These are phyloP conservation scores for Grus americana DNA, from an alignment of 2,113 vertebrate species.

Conservation along the genomic window DNA sequence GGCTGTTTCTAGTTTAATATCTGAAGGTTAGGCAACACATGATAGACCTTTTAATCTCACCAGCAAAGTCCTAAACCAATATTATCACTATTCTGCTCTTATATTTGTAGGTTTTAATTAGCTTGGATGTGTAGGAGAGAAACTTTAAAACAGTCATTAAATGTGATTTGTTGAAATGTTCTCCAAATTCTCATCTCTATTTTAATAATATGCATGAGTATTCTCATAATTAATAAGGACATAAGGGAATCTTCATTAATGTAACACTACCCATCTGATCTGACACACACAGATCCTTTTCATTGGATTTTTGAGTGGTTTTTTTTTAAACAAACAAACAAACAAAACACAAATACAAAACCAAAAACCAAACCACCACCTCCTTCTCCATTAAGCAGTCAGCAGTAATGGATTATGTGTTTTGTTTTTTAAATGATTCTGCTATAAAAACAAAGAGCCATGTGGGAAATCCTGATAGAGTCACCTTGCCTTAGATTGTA, in stretches of 20 bases:
- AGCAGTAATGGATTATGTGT: not conserved
- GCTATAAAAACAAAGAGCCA: not conserved
- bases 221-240: conserved; percentile 22
- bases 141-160: conserved; percentile 34
- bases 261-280: not conserved
- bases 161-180: not conserved
- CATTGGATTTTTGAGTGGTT: not conserved
- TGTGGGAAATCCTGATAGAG: not conserved
- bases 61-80: not conserved
- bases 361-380: not conserved
- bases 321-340: not conserved
- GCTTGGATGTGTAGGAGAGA: not conserved
- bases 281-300: not conserved
- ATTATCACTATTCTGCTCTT: not conserved
- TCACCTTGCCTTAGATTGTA: not conserved
- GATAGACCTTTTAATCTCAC: not conserved
- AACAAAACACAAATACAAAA: not conserved
- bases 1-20: conserved; percentile 39
- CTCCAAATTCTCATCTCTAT: conserved; percentile 14
- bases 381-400: not conserved
- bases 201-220: not conserved
- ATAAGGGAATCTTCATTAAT: not conserved
- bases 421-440: conserved; percentile 14
- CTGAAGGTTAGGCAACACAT: conserved; percentile 33
- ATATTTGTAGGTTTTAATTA: conserved; percentile 50